A percentile compares a stretch with the other conserved stretches of the same genome.
Evolutionary conservation across 2,113 vertebrate species (phyloP).

Genomic region (Penelope pileata): DNA sequence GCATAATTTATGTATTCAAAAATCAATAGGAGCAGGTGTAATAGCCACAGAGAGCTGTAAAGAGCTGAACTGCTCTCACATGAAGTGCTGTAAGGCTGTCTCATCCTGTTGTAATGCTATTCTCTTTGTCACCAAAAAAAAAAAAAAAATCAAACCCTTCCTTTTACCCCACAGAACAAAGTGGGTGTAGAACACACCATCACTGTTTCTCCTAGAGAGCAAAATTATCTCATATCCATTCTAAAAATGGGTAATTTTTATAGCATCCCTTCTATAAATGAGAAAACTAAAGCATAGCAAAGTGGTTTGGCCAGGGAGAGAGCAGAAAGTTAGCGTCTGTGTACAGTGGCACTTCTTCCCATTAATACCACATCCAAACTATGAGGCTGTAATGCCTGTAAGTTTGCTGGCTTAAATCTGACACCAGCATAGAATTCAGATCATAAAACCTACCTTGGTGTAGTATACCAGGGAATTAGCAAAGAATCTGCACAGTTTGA

Average conservation of each 20-base stretch:
- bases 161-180: neutral
- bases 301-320: neutral
- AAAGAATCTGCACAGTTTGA: conserved; percentile 95
- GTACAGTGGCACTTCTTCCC: neutral
- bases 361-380: neutral
- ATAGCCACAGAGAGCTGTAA: neutral
- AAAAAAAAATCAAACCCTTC: neutral
- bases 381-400: neutral
- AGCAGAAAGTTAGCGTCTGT: neutral
- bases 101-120: neutral
- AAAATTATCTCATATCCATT: neutral
- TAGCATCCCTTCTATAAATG: neutral
- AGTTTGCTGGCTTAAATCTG: neutral
- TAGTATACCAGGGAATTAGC: conserved; percentile 94
- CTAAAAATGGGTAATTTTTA: neutral
- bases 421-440: neutral
- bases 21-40: neutral
- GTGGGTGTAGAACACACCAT: neutral
- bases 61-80: neutral
- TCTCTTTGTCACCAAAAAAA: neutral
- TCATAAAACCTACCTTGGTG: conserved; percentile 84
- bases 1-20: no score
- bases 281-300: neutral
- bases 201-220: neutral
- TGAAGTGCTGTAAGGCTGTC: neutral